These are phyloP conservation scores for Drosophila orosa DNA, from an alignment of 1,140 invertebrate species.

Conservation along the genomic window DNA sequence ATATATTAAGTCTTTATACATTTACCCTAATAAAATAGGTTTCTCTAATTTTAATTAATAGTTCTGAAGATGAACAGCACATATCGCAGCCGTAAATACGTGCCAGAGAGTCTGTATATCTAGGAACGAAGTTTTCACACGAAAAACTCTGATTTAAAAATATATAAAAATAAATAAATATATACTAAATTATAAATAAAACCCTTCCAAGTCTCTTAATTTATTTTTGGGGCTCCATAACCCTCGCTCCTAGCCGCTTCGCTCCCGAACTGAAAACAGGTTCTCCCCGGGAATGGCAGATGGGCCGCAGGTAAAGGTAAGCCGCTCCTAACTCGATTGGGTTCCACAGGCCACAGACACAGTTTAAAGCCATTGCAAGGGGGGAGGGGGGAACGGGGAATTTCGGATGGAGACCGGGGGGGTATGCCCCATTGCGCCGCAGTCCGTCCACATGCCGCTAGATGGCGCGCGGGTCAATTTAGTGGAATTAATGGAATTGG, in stretches of 20 bases:
- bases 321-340: constrained; percentile 49
- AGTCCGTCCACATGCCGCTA: constrained; percentile 76
- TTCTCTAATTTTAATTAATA: too few relatives aligned
- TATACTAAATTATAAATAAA: too few relatives aligned
- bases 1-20: too few relatives aligned
- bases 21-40: too few relatives aligned
- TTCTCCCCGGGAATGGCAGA: constrained; percentile 31
- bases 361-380: constrained; percentile 47
- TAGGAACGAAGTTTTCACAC: background rate
- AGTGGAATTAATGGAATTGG: constrained; percentile 84
- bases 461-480: constrained; percentile 83
- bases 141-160: background rate
- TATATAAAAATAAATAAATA: background rate
- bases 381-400: too few relatives aligned
- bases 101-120: too few relatives aligned
- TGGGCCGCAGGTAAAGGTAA: constrained; percentile 39
- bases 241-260: constrained; percentile 11
- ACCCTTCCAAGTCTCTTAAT: background rate
- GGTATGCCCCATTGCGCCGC: constrained; percentile 41
- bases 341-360: constrained; percentile 59
- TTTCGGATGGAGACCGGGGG: background rate
- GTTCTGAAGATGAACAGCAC: too few relatives aligned
- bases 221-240: constrained; percentile 20
- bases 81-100: background rate
- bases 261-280: constrained; percentile 59